Conservation (phyloP, 2,113 vertebrate genomes). For the Odontophorus gujanensis region DNA sequence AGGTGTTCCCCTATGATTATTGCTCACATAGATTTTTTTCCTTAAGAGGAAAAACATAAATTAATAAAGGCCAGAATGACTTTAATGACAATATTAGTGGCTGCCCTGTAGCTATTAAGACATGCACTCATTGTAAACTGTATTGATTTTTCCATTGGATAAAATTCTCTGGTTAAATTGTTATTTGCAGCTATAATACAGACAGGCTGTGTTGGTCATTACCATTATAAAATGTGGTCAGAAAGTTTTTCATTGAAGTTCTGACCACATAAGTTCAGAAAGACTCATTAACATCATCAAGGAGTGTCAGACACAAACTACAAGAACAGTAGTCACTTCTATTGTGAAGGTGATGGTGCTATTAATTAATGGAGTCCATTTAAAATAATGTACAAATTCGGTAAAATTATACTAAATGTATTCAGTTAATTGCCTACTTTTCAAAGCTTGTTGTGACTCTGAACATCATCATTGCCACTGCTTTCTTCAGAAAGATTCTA, state of each 20-base stretch:
- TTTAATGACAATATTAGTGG: slow-evolving; percentile 59
- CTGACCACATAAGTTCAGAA: slow-evolving; percentile 22
- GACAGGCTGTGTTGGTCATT: background rate
- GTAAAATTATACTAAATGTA: background rate
- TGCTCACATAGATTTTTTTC: slow-evolving; percentile 66
- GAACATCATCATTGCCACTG: background rate
- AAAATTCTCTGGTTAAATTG: slow-evolving; percentile 71
- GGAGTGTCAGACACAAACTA: background rate
- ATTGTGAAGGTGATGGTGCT: background rate
- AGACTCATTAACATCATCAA: background rate
- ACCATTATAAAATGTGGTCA: background rate
- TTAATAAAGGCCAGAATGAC: slow-evolving; percentile 68
- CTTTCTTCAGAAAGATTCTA: background rate
- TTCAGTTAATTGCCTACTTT: background rate
- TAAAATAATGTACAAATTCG: background rate
- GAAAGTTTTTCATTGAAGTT: background rate
- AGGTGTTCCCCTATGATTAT: slow-evolving; percentile 70
- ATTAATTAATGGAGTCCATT: background rate
- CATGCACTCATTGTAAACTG: slow-evolving; percentile 60
- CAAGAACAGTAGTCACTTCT: background rate
- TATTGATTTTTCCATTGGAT: slow-evolving; percentile 57
- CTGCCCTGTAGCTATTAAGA: slow-evolving; percentile 69
- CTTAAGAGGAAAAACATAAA: slow-evolving; percentile 73
- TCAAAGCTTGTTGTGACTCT: background rate
- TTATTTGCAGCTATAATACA: slow-evolving; percentile 32